Evolutionary conservation across 2,113 vertebrate genomes (phyloP).

Genomic region (Eudorcas thomsonii): DNA sequence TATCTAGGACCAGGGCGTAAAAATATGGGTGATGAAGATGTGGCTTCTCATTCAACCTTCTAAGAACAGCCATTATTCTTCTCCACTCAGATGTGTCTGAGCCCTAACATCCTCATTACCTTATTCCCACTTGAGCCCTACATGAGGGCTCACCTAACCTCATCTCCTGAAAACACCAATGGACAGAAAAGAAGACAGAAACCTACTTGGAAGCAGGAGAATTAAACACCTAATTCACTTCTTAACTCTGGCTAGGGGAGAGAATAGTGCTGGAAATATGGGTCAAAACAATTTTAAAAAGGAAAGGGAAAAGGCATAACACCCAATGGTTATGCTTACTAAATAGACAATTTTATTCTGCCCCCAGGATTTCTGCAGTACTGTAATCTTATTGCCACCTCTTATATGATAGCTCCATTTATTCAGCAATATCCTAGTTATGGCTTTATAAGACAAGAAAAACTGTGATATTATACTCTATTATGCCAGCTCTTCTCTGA

Average conservation of each 20-base stretch:
- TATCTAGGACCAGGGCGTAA: background rate
- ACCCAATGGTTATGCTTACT: constrained; percentile 35
- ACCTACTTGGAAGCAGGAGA: background rate
- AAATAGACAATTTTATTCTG: constrained; percentile 58
- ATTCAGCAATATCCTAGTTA: constrained; percentile 53
- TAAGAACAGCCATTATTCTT: background rate
- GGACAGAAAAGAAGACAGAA: background rate
- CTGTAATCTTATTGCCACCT: constrained; percentile 59
- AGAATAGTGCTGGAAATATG: background rate
- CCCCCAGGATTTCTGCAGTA: constrained; percentile 43
- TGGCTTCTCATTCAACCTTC: background rate
- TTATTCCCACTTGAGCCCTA: background rate
- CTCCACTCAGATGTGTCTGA: background rate
- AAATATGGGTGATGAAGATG: background rate
- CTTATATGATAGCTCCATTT: constrained; percentile 60
- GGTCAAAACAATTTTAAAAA: constrained; percentile 41
- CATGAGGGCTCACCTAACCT: background rate
- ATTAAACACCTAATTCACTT: constrained; percentile 16
- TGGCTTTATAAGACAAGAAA: constrained; percentile 47
- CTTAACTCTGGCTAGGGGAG: background rate
- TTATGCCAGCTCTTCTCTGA: background rate
- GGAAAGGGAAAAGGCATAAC: background rate
- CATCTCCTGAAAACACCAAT: background rate
- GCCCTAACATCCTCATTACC: background rate
- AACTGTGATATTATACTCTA: constrained; percentile 1